Evolutionary conservation across 2,797 vertebrate genomes (phyloP).

Genomic region (Triplophysa yarkandensis): DNA sequence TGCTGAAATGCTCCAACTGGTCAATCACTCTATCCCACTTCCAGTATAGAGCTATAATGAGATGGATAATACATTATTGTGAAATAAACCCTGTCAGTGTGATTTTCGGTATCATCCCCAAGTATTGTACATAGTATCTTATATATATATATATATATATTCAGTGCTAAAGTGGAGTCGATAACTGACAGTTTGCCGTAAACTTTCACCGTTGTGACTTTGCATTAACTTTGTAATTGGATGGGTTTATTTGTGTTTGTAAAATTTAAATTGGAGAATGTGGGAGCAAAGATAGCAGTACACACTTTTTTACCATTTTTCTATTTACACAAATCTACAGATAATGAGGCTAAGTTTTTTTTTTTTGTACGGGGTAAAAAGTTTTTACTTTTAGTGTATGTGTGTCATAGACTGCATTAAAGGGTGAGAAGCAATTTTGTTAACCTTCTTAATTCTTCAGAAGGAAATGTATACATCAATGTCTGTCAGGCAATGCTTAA

Average conservation of each 20-base stretch:
- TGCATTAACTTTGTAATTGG: too few species aligned
- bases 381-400: too few species aligned
- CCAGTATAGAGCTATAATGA: background rate
- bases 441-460: too few species aligned
- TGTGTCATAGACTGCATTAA: too few species aligned
- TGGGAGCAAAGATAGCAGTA: too few species aligned
- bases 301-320: too few species aligned
- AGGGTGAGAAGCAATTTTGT: too few species aligned
- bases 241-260: too few species aligned
- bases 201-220: background rate
- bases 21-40: background rate
- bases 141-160: background rate
- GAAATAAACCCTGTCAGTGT: background rate
- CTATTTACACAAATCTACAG: too few species aligned
- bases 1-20: background rate
- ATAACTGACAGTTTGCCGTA: background rate
- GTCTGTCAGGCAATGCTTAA: too few species aligned
- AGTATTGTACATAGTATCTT: background rate
- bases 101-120: background rate
- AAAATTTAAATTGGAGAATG: too few species aligned
- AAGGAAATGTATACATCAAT: too few species aligned
- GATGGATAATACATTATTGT: background rate
- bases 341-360: constrained; percentile 9
- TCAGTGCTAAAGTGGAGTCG: background rate
- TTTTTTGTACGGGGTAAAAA: background rate